These are phyloP conservation scores for Patiria pectinifera DNA, from an alignment of 53 echinoderm and acorn worm genomes.

Conservation along the genomic window DNA sequence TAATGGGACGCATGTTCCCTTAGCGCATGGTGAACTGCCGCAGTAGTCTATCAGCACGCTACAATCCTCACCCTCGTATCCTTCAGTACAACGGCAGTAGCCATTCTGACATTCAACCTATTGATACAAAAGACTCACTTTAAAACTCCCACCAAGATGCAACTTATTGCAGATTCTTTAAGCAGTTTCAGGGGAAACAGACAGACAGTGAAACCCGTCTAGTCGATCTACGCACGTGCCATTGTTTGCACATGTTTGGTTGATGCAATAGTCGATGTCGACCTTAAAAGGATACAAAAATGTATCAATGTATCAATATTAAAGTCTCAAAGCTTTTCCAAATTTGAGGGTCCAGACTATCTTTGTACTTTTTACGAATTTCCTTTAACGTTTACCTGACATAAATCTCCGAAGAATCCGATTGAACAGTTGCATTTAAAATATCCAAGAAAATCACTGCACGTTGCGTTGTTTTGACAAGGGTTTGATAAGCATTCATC, in stretches of 20 bases:
- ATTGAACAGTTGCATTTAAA: slow-evolving; percentile 35
- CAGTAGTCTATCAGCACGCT: slow-evolving; percentile 38
- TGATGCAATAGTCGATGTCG: slow-evolving; percentile 57
- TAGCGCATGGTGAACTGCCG: slow-evolving; percentile 36
- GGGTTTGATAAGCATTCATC: slow-evolving; percentile 55
- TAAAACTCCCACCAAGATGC: too few relatives aligned
- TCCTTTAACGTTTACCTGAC: slow-evolving; percentile 26
- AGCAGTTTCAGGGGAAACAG: too few relatives aligned
- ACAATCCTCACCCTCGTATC: slow-evolving; percentile 55
- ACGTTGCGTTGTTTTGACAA: slow-evolving; percentile 64
- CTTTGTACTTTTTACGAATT: not conserved
- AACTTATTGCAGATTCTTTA: too few relatives aligned
- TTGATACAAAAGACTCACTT: not conserved
- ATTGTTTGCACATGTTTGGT: slow-evolving; percentile 55
- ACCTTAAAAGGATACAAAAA: not conserved
- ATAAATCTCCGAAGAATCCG: slow-evolving; percentile 37
- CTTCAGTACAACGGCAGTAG: slow-evolving; percentile 38
- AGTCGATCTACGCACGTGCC: slow-evolving; percentile 50
- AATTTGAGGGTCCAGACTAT: too few relatives aligned
- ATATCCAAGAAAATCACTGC: slow-evolving; percentile 26
- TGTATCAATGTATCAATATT: too few relatives aligned
- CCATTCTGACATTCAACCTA: slow-evolving; percentile 52
- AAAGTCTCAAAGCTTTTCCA: too few relatives aligned
- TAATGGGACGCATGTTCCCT: slow-evolving; percentile 47
- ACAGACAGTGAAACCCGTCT: slow-evolving; percentile 64